Percentiles rank a stretch among this genome's conserved stretches.
These are phyloP conservation scores for Sarcophaga bullata DNA, from an alignment of 1,140 invertebrate species.

Conservation along the genomic window DNA sequence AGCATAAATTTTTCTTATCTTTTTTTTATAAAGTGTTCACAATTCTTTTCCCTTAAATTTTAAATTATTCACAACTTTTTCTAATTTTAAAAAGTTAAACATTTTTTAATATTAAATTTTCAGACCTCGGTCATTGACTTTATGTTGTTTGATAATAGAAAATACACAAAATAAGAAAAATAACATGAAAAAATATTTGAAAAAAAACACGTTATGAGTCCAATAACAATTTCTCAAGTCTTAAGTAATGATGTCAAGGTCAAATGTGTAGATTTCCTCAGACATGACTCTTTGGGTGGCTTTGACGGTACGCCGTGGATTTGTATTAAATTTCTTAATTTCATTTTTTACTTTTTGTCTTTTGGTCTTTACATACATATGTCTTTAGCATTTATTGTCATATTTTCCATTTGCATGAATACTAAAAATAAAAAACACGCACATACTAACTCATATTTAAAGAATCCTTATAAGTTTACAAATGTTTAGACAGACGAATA, in stretches of 20 bases:
- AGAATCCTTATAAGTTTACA: not conserved
- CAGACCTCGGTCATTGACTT: not conserved
- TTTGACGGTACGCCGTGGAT: not conserved
- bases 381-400: too few species aligned
- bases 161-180: too few species aligned
- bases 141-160: too few species aligned
- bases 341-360: not conserved
- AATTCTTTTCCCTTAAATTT: too few species aligned
- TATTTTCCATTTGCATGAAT: too few species aligned
- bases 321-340: constrained; percentile 9
- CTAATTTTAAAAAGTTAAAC: not conserved
- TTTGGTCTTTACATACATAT: too few species aligned
- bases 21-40: too few species aligned
- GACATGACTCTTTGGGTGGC: not conserved
- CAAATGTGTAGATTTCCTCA: not conserved
- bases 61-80: too few species aligned
- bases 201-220: not conserved
- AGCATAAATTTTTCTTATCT: too few species aligned
- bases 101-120: not conserved
- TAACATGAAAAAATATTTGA: too few species aligned
- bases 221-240: not conserved
- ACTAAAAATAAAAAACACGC: too few species aligned
- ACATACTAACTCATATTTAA: not conserved
- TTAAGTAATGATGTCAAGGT: constrained; percentile 9
- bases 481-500: not conserved